Base-by-base conservation (phyloP, 2,113 vertebrate species). In the Carassius gibelio region DNA sequence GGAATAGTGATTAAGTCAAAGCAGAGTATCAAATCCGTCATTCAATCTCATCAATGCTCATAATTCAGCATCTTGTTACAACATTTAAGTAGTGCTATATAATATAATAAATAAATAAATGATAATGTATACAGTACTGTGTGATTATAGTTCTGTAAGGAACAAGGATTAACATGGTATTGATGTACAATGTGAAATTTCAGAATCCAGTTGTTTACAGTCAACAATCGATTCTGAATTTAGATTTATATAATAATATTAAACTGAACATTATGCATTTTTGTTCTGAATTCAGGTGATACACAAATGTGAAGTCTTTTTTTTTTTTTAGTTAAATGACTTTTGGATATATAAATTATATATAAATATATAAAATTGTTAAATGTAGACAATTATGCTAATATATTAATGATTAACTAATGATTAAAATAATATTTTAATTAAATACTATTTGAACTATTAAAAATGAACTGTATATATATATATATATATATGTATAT, bases 1-100 rank as follows among this genome's bases (percentile, higher is more conserved):
- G 36, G 59, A 80, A 80, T 61, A 30, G 59, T 80, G 66, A 80
- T 64, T 80, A 80, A 64, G 38, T 45, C 59, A 17, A 48, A 48
- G 78, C 38, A 45, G 14, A 48, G 50, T 11, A 19, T 8, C 8
- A 14, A 14, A 55, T 30, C 26, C 9, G 38, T 45, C 38, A 64
- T 62, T 64, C 13, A 26, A 1, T 19, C n/a, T 42, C n/a, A 62
- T 45, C n/a, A 48, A 19, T 14, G 38, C 42, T 48, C 78, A 64
- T 48, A 64, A 80, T 48, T 64, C n/a, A 48, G 59, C 23, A 30
- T 79, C 34, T 42, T 3, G 76, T 61, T 79, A 79, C 21, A 23
- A 36, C 76, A 48, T 48, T 75, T 1, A 50, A 75, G 42, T 6
- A 15, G 2, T 23, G 71, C 71, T 50, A 15, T 45, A 48, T 48